Percentiles rank a stretch among this genome's conserved stretches.
Conservation (phyloP, 2,888 invertebrate genomes). For the Phyto melanocephala region DNA sequence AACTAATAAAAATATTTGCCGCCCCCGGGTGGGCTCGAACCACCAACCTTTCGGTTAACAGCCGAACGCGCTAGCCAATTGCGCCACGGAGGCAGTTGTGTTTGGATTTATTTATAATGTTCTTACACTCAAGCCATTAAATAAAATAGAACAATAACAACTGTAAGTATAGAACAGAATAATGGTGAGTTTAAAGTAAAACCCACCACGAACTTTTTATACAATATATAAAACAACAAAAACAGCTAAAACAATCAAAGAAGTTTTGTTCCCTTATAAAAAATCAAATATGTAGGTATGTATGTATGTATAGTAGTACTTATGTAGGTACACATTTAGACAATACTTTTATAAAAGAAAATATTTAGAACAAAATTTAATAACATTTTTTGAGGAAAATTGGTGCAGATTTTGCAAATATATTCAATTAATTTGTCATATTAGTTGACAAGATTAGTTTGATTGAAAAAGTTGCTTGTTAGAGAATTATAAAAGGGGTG, state of each 20-base stretch:
- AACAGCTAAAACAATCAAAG: too few relatives aligned
- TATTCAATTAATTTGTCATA: slow-evolving; percentile 54
- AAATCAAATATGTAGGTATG: too few relatives aligned
- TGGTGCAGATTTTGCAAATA: slow-evolving; percentile 50
- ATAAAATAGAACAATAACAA: background rate
- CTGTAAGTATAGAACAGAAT: too few relatives aligned
- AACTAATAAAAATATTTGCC: slow-evolving; percentile 70
- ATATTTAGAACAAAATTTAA: background rate
- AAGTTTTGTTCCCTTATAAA: too few relatives aligned
- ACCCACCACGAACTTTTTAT: background rate
- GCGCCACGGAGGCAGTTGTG: slow-evolving; percentile 86
- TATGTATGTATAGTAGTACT: background rate
- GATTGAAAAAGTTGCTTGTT: background rate
- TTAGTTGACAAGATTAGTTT: slow-evolving; percentile 50
- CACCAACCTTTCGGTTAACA: slow-evolving; percentile 99
- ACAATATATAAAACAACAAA: background rate
- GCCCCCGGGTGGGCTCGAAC: slow-evolving; percentile 98
- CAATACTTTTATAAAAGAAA: too few relatives aligned
- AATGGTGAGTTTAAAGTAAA: background rate
- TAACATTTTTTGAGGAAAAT: slow-evolving; percentile 28
- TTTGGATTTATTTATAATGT: rapidly evolving
- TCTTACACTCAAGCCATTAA: background rate
- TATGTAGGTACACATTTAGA: too few relatives aligned
- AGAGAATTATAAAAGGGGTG: background rate
- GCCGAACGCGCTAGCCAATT: slow-evolving; percentile 98